A percentile compares a stretch with the other conserved stretches of the same genome.
Conservation (phyloP, 2,888 invertebrate species). For the Nomada ferruginata region DNA sequence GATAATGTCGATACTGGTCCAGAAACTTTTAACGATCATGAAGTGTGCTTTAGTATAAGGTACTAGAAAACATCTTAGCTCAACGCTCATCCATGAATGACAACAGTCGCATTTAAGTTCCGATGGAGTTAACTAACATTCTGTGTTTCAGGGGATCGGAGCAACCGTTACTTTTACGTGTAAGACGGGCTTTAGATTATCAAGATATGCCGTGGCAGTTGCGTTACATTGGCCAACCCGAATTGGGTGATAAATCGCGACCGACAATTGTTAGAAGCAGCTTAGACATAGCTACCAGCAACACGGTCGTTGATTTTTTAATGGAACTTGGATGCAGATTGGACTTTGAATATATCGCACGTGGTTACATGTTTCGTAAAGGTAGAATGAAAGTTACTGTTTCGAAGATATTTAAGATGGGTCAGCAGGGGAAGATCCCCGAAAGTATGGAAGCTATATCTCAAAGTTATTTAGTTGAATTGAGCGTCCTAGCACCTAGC, state of each 20-base stretch:
- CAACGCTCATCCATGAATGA: neutral
- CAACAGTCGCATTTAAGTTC: neutral
- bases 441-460: constrained; percentile 93
- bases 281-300: constrained; percentile 96
- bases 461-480: constrained; percentile 96
- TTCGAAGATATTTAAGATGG: constrained; percentile 95
- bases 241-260: constrained; percentile 93
- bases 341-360: constrained; percentile 97
- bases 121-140: neutral
- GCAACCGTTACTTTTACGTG: constrained; percentile 90
- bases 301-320: constrained; percentile 95
- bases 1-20: constrained; percentile 96
- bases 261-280: constrained; percentile 96
- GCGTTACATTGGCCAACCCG: constrained; percentile 96
- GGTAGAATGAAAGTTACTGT: constrained; percentile 99
- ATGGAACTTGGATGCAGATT: constrained; percentile 95
- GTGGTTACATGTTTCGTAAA: constrained; percentile 97
- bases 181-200: constrained; percentile 93
- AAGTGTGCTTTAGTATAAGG: constrained; percentile 93
- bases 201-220: constrained; percentile 95
- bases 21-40: constrained; percentile 96
- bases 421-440: constrained; percentile 89
- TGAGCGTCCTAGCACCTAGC: constrained; percentile 95
- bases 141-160: constrained; percentile 76
- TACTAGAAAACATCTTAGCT: constrained; percentile 40